Evolutionary conservation across 2,113 vertebrate genomes (phyloP), one percentile per base, ranked within the genome.

Genomic region (Channa argus): DNA sequence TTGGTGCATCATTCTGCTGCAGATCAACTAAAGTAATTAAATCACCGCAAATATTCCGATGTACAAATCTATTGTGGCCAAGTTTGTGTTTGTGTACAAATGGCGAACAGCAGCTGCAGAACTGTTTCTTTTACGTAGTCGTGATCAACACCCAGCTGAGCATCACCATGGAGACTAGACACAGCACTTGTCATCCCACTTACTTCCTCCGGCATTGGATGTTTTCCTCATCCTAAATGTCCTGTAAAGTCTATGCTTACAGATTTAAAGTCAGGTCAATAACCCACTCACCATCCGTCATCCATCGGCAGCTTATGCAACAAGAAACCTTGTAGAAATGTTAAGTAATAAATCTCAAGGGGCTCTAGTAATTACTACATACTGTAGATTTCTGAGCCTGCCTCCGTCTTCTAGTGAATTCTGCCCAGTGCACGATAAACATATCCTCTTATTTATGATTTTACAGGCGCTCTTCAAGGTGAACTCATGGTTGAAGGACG

Each of bases 381-480:
- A 24, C 24, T 24, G 24, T 24, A 8, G 37, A 55, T 34, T 33
- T 60, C 8, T 38, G n/a, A 59, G 12, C 44, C 6, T 61, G 36
- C 75, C 65, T 65, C 8, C 14, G 8, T 41, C 39, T 66, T 2
- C 2, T 12, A 59, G 74, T 37, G 34, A 24, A 72, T 84, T 68
- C 15, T 53, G 49, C 46, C 15, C n/a, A 0, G 1, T 64, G 38
- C 55, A n/a, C 50, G 43, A 77, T 62, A 49, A 76, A 68, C 10
- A 39, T 6, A 34, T 59, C 47, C 1, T 39, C 37, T 47, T 33
- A 65, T 87, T 24, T 56, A 4, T 15, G 65, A 3, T 53, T 77
- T 43, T 14, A 6, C 80, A 59, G 9, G 45, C 36, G 6, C 50
- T 60, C 5, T 44, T 67, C 78, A 85, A 74, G 72, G 66, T 64